Base-by-base conservation (phyloP, 2,888 invertebrate species). In the Chrysolina haemoptera region DNA sequence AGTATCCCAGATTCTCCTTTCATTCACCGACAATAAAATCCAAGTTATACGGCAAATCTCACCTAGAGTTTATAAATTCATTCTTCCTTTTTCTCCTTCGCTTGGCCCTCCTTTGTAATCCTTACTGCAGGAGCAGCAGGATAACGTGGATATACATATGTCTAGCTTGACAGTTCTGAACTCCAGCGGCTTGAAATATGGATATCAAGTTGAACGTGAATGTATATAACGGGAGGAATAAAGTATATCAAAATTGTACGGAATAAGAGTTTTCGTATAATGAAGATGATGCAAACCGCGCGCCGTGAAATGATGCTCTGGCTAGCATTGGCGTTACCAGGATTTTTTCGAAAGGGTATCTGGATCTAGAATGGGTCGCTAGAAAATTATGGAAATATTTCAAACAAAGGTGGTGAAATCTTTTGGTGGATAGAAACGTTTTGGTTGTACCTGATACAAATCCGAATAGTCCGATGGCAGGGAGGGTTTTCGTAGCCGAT, bases 71-170 rank as follows among this genome's bases (percentile, higher is more conserved):
- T 59, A 59, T 59, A 59, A 59, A 59, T 59, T 59, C 59, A 35
- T 35, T 59, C 59, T 59, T 59, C n/a, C 35, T 59, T 16, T 27
- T 35, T 59, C 35, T 59, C 59, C 59, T 59, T 59, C 59, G 20
- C 18, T 20, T 35, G 22, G n/a, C 35, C 22, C n/a, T 59, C 9
- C n/a, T 59, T 35, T 59, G 59, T 59, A 59, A 59, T 59, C 59
- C 59, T 35, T n/a, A 35, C 22, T 59, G 59, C 59, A 59, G 59
- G 0, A 35, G 35, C 22, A 59, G 59, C 14, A 35, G 59, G 59
- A 59, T 59, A 59, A 59, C 59, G 59, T 59, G 59, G 59, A 59
- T 59, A 59, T 27, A 59, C 59, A 59, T 59, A 59, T 59, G 59
- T 59, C 59, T 22, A 35, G 27, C 16, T 2, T 59, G 59, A 35